Conservation (phyloP, 1,140 invertebrate genomes). For the Lanistes nyassanus region DNA sequence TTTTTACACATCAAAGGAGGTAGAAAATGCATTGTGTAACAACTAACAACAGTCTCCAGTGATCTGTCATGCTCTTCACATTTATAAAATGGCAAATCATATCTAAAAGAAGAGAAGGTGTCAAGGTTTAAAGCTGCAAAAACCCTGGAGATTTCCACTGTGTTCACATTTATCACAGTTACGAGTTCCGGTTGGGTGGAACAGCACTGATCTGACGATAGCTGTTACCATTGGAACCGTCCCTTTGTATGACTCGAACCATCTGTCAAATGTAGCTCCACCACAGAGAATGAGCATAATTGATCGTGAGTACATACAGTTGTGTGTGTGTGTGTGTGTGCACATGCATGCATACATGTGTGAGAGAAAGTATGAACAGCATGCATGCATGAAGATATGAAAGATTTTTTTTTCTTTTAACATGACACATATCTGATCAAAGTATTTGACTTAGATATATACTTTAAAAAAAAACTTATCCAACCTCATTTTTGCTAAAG, state of each 20-base stretch:
- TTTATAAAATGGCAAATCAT: background rate
- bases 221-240: constrained; percentile 17
- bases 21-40: too few species aligned
- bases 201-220: constrained; percentile 17
- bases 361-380: background rate
- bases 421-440: too few species aligned
- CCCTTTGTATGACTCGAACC: constrained; percentile 5
- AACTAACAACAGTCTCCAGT: too few species aligned
- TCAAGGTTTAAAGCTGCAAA: too few species aligned
- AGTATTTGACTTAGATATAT: too few species aligned
- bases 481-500: too few species aligned
- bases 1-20: too few species aligned
- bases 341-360: background rate
- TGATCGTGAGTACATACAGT: constrained; percentile 11
- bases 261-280: constrained; percentile 4
- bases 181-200: constrained; percentile 19
- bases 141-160: background rate
- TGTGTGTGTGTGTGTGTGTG: background rate
- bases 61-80: too few species aligned
- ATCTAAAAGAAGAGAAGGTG: too few species aligned
- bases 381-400: background rate
- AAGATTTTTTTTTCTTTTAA: too few species aligned
- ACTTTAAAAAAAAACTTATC: too few species aligned
- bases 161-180: constrained; percentile 1
- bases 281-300: constrained; percentile 19